phyloP scores from a whole-genome alignment of 2,888 invertebrate genomes.

The Acleris literana region DNA sequence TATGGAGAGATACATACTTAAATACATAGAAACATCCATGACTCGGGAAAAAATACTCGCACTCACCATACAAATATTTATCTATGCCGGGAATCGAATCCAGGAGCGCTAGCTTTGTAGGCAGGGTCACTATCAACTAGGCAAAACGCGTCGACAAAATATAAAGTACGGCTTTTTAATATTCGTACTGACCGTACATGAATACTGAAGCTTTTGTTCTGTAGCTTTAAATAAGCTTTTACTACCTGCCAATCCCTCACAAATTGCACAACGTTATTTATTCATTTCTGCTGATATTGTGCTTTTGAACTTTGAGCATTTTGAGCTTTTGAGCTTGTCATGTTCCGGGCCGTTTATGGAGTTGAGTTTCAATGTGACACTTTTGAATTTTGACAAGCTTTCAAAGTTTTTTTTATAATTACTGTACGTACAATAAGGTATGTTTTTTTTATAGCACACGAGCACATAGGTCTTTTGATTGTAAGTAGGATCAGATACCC shows the following conservation, averaged over 20 bases:
- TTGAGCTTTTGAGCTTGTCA: background rate
- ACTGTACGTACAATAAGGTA: too few relatives aligned
- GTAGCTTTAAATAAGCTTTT: slow-evolving; percentile 50
- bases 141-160: background rate
- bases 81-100: too few relatives aligned
- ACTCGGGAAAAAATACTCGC: too few relatives aligned
- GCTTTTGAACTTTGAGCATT: slow-evolving; percentile 4
- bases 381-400: background rate
- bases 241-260: slow-evolving; percentile 41
- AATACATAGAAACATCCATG: too few relatives aligned
- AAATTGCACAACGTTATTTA: slow-evolving; percentile 16
- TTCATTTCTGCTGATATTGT: background rate
- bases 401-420: too few relatives aligned
- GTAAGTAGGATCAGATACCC: too few relatives aligned
- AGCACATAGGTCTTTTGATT: too few relatives aligned
- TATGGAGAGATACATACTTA: too few relatives aligned
- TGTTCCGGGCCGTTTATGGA: background rate
- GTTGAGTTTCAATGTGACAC: background rate
- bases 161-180: background rate
- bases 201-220: slow-evolving; percentile 38
- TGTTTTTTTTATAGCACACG: too few relatives aligned
- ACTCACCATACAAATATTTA: too few relatives aligned
- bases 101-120: too few relatives aligned
- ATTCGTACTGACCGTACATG: slow-evolving; percentile 25
- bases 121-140: too few relatives aligned